Evolutionary conservation across 2,888 invertebrate species (phyloP), one percentile per base, ranked within the genome.

Genomic region (Argyra leucocephala): DNA sequence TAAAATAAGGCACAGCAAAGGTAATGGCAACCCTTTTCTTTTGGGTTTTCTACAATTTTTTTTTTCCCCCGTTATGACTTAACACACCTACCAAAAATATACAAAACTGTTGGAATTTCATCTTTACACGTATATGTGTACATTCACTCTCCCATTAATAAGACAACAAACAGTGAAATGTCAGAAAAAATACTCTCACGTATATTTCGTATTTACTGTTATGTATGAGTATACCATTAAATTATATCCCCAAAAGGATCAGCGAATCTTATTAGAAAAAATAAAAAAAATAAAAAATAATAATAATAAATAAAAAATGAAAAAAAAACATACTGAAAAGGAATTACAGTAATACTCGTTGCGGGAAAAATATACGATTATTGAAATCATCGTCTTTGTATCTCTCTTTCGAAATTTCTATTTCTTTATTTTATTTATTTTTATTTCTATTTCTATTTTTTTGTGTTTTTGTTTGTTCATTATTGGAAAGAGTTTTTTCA

Each of bases 331-430:
- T 31, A 57, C 15, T 7, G 21, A 59, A 23, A 23, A 18, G 23
- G 3, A 22, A 23, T 59, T 59, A 59, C 23, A 59, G 18, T 59
- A 59, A 59, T 59, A 59, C 23, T 59, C 59, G 59, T 59, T 59
- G 59, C 59, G 59, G 59, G 22, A 59, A 48, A 48, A 59, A 59
- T 59, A 59, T 59, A 59, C 15, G 59, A 59, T 59, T 59, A 59
- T 59, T 59, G 59, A 59, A 23, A 59, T 24, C 59, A 23, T 59
- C 23, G 59, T 59, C 48, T 48, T 48, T 18, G 48, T 48, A 48
- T 48, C n/a, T 48, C 31, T 31, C 5, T 48, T 48, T 48, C 3
- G 18, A n/a, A 15, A 48, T 48, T 48, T 48, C 15, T 48, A 18
- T 6, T 31, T 31, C 26, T 6, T 2, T 31, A 31, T 31, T 7